phyloP scores from a whole-genome alignment of 2,888 invertebrate genomes.

The Carterocephalus palaemon region DNA sequence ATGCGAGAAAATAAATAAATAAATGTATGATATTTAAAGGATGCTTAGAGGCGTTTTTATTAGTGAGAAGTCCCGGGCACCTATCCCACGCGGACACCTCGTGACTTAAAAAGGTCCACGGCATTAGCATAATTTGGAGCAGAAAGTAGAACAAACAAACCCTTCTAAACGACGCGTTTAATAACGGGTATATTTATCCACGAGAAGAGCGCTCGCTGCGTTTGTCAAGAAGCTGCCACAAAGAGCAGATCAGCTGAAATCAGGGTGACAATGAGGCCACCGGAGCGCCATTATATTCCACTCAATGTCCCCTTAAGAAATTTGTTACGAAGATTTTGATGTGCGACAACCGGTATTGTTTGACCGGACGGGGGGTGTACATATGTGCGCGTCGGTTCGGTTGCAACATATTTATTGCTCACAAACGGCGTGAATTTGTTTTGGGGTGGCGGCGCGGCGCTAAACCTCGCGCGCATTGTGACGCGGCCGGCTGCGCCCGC shows the following conservation, averaged over 20 bases:
- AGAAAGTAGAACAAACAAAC: slow-evolving; percentile 60
- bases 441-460: slow-evolving; percentile 53
- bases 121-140: slow-evolving; percentile 62
- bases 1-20: too few relatives aligned
- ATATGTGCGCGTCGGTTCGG: slow-evolving; percentile 37
- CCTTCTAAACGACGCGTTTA: slow-evolving; percentile 69
- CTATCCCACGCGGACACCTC: slow-evolving; percentile 4
- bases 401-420: slow-evolving; percentile 49
- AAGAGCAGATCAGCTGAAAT: slow-evolving; percentile 56
- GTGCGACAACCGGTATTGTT: slow-evolving; percentile 47
- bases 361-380: slow-evolving; percentile 31
- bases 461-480: slow-evolving; percentile 52
- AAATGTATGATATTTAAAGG: too few relatives aligned
- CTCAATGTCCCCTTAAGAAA: slow-evolving; percentile 66
- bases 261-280: slow-evolving; percentile 56
- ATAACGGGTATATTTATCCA: slow-evolving; percentile 64
- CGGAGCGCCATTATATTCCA: slow-evolving; percentile 57
- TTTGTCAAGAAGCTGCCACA: slow-evolving; percentile 52
- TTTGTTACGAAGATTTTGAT: slow-evolving; percentile 66
- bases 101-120: slow-evolving; percentile 37
- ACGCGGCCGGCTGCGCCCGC: slow-evolving; percentile 1
- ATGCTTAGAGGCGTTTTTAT: background rate
- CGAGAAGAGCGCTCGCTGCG: slow-evolving; percentile 49
- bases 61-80: background rate
- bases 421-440: slow-evolving; percentile 49